Conservation (phyloP, 2,113 vertebrate species). For the Brachyistius frenatus region DNA sequence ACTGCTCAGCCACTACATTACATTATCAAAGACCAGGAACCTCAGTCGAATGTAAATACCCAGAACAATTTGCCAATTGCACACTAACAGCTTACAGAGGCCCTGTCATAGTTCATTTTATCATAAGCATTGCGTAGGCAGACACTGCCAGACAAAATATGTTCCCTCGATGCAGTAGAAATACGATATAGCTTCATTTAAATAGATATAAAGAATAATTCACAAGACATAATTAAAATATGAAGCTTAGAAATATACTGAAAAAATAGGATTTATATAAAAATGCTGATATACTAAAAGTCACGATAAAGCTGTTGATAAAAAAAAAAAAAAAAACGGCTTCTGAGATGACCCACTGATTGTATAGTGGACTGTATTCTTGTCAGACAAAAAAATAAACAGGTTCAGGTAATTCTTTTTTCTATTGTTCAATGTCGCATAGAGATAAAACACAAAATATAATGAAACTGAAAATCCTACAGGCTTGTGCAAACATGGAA, state of each 20-base stretch:
- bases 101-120: slow-evolving; percentile 60
- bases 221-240: slow-evolving; percentile 37
- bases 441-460: slow-evolving; percentile 1
- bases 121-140: slow-evolving; percentile 24
- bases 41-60: slow-evolving; percentile 44
- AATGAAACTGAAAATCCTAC: slow-evolving; percentile 25
- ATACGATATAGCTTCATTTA: slow-evolving; percentile 52
- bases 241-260: slow-evolving; percentile 64
- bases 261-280: background rate
- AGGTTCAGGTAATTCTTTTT: background rate
- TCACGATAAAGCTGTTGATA: background rate
- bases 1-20: slow-evolving; percentile 17
- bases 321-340: background rate
- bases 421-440: background rate
- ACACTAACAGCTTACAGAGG: slow-evolving; percentile 54
- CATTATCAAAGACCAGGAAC: slow-evolving; percentile 51
- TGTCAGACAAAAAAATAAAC: background rate
- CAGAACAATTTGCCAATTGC: slow-evolving; percentile 63
- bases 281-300: too few species aligned
- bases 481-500: slow-evolving; percentile 54
- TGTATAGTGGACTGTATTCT: background rate
- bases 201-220: slow-evolving; percentile 52
- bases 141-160: slow-evolving; percentile 27
- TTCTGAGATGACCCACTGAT: too few species aligned
- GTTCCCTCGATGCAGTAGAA: slow-evolving; percentile 17